A percentile compares a stretch with the other conserved stretches of the same genome.
Conservation (phyloP, 2,888 invertebrate species). For the Tipula lateralis region DNA sequence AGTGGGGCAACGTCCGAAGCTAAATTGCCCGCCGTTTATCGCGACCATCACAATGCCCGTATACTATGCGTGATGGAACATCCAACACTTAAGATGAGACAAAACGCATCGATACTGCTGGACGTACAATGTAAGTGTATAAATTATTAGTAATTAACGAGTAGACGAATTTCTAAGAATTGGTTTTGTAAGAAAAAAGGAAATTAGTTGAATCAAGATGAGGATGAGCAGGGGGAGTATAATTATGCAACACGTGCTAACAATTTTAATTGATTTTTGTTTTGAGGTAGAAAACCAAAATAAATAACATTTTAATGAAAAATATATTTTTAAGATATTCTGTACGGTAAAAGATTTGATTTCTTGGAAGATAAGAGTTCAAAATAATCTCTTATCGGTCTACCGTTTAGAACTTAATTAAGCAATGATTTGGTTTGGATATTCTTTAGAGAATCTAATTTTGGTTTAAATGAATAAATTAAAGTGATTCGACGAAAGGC, state of each 20-base stretch:
- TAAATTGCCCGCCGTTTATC: conserved; percentile 66
- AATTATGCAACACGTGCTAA: background rate
- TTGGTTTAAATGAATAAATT: too few species aligned
- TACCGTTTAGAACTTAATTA: background rate
- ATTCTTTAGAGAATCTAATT: background rate
- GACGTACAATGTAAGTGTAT: conserved; percentile 50
- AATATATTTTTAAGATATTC: background rate
- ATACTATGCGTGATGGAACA: conserved; percentile 77
- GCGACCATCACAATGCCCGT: conserved; percentile 82
- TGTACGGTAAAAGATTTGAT: background rate
- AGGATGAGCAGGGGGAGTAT: too few species aligned
- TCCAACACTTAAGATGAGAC: conserved; percentile 50
- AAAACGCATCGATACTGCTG: conserved; percentile 48
- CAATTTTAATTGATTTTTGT: background rate
- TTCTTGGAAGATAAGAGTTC: background rate
- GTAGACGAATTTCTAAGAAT: background rate
- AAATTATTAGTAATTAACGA: too few species aligned
- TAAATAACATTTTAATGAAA: background rate
- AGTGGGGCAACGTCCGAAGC: conserved; percentile 59
- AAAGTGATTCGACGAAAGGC: too few species aligned
- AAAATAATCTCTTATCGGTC: background rate
- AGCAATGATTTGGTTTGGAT: background rate
- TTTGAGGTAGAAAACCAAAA: background rate
- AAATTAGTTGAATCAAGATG: too few species aligned
- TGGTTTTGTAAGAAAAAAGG: background rate